Percentiles rank a stretch among this genome's conserved stretches.
Evolutionary conservation across 1,140 invertebrate genomes (phyloP).

Genomic region (Drosophila lini): DNA sequence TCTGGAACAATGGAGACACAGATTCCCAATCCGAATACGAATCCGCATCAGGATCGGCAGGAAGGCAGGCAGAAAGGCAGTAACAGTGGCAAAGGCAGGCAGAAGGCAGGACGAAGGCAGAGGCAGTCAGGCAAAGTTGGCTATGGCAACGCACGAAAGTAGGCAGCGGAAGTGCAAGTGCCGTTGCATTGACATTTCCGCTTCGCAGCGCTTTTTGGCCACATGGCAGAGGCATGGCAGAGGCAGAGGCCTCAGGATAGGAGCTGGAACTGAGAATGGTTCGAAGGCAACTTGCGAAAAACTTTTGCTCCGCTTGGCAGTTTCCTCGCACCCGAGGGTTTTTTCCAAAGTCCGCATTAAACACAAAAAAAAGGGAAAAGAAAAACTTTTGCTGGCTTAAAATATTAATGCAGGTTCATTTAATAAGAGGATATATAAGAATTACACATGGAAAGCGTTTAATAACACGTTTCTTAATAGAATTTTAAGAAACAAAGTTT

Average conservation of each 20-base stretch:
- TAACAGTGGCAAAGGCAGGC: not conserved
- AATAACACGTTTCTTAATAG: too few relatives aligned
- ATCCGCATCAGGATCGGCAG: slow-evolving; percentile 40
- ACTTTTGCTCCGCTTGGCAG: slow-evolving; percentile 70
- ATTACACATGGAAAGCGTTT: not conserved
- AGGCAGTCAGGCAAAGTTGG: slow-evolving; percentile 56
- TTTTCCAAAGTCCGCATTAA: slow-evolving; percentile 43
- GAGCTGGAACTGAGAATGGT: not conserved
- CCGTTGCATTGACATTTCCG: slow-evolving; percentile 81
- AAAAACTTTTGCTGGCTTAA: slow-evolving; percentile 27
- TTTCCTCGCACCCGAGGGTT: slow-evolving; percentile 36
- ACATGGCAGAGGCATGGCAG: slow-evolving; percentile 27
- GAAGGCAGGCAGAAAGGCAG: slow-evolving; percentile 13
- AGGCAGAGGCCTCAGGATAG: slow-evolving; percentile 7
- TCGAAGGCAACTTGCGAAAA: slow-evolving; percentile 45
- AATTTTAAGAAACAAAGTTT: not conserved
- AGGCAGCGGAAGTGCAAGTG: slow-evolving; percentile 78
- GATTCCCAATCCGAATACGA: slow-evolving; percentile 28
- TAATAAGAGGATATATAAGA: slow-evolving; percentile 7
- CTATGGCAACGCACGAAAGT: slow-evolving; percentile 62
- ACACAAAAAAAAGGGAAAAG: slow-evolving; percentile 5
- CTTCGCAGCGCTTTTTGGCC: slow-evolving; percentile 72
- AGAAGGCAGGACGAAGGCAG: slow-evolving; percentile 4
- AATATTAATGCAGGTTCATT: slow-evolving; percentile 33
- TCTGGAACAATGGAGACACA: slow-evolving; percentile 62